Conservation (phyloP, 2,113 vertebrate species). For the Rhynchomys soricoides region DNA sequence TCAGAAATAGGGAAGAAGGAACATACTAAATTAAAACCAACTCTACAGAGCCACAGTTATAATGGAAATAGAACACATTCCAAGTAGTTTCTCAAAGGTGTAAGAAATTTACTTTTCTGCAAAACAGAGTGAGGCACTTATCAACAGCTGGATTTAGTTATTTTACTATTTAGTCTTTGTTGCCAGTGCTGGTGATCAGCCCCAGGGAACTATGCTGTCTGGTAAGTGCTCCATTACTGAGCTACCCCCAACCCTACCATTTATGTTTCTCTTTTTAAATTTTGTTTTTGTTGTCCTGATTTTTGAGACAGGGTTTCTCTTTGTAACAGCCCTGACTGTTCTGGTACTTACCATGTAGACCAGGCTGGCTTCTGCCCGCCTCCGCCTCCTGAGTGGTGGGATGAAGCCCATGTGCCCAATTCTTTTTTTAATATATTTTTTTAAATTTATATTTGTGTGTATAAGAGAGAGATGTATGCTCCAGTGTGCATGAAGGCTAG, state of each 20-base stretch:
- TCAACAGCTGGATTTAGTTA: slow-evolving; percentile 5
- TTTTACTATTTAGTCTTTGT: not conserved
- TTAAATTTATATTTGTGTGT: not conserved
- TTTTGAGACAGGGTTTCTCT: not conserved
- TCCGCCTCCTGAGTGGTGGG: not conserved
- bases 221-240: not conserved
- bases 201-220: not conserved
- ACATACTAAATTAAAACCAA: slow-evolving; percentile 25
- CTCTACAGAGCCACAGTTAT: not conserved
- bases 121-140: slow-evolving; percentile 29
- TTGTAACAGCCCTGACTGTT: not conserved
- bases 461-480: not conserved
- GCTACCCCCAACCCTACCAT: not conserved
- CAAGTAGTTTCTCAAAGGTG: not conserved
- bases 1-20: not conserved
- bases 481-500: not conserved
- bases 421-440: not conserved
- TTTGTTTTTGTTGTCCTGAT: not conserved
- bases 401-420: not conserved
- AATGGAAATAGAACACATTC: not conserved
- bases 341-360: not conserved
- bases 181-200: not conserved
- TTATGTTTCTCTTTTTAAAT: not conserved
- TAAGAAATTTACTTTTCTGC: not conserved
- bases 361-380: not conserved